Evolutionary conservation across 2,888 invertebrate genomes (phyloP).

Genomic region (Tenthredo notha): DNA sequence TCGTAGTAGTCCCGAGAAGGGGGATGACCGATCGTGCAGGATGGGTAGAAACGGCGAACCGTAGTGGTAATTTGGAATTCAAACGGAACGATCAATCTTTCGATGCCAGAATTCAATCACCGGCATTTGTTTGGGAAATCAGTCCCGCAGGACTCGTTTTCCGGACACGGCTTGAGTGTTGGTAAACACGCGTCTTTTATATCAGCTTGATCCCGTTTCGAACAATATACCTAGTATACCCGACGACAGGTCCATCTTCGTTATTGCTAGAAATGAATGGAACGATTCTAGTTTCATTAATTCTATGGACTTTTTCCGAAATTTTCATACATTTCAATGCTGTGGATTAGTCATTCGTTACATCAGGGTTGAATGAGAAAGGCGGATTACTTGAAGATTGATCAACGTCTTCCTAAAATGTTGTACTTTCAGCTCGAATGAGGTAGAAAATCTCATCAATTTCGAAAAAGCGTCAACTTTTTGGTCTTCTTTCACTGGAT

Average conservation of each 20-base stretch:
- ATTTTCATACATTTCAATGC: neutral
- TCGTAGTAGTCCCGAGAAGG: neutral
- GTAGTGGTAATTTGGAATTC: slow-evolving; percentile 73
- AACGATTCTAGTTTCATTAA: neutral
- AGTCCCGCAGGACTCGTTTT: slow-evolving; percentile 71
- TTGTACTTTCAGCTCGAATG: neutral
- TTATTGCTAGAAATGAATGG: neutral
- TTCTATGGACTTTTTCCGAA: neutral
- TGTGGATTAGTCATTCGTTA: too few relatives aligned
- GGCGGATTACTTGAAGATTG: neutral
- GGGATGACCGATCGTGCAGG: slow-evolving; percentile 31
- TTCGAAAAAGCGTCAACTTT: neutral
- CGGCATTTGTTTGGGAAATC: slow-evolving; percentile 77
- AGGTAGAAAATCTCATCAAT: neutral
- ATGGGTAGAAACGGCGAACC: neutral
- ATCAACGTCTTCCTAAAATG: neutral
- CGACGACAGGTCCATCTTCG: slow-evolving; percentile 13
- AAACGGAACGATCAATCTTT: slow-evolving; percentile 77
- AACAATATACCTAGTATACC: neutral
- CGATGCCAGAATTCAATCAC: slow-evolving; percentile 77
- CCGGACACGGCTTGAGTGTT: slow-evolving; percentile 29
- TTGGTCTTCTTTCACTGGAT: neutral
- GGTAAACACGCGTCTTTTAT: slow-evolving; percentile 28
- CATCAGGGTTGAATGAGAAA: neutral
- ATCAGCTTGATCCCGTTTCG: neutral